Conservation (phyloP, 2,113 vertebrate species). For the Macheiramphus alcinus region DNA sequence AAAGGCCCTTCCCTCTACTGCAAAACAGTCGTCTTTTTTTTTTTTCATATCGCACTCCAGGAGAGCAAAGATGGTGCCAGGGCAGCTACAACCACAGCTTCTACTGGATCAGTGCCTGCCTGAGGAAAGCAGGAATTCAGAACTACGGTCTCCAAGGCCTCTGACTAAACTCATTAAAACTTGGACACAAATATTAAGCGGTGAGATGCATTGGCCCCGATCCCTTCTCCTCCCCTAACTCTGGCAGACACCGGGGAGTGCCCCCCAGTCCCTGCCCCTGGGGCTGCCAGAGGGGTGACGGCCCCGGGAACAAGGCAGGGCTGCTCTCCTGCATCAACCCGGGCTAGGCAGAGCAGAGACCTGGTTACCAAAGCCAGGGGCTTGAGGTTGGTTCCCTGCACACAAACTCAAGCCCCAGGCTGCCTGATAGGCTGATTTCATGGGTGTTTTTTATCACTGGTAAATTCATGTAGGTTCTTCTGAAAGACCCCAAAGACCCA, state of each 20-base stretch:
- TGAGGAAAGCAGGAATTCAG: slow-evolving; percentile 10
- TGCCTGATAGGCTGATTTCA: background rate
- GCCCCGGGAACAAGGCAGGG: background rate
- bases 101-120: slow-evolving; percentile 13
- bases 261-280: background rate
- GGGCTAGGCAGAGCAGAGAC: background rate
- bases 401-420: background rate
- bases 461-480: background rate
- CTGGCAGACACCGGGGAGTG: background rate
- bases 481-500: background rate
- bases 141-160: background rate
- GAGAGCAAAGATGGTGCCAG: slow-evolving; percentile 39
- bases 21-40: background rate
- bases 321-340: background rate
- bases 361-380: background rate
- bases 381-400: accelerated
- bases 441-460: background rate
- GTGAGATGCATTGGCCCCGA: background rate
- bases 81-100: slow-evolving; percentile 12
- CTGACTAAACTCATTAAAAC: slow-evolving; percentile 3
- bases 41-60: background rate
- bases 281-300: background rate
- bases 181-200: background rate
- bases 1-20: background rate
- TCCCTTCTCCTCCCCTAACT: background rate